Evolutionary conservation across 92 coral and sea anemone genomes (phyloP).

Genomic region (Montipora capitata): DNA sequence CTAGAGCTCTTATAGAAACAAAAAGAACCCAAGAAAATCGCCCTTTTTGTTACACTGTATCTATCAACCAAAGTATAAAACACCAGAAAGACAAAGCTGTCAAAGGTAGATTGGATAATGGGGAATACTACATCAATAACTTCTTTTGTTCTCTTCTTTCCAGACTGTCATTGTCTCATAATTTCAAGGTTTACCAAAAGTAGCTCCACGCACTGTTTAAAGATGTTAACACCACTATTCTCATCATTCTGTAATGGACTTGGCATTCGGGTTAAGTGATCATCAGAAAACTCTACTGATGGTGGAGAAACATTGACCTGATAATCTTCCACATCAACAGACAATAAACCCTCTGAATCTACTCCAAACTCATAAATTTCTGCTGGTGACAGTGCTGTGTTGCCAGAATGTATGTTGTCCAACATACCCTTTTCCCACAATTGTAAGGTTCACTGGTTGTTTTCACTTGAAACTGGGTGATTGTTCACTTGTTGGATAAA

Average conservation of each 20-base stretch:
- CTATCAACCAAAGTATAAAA: too few relatives aligned
- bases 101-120: too few relatives aligned
- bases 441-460: constrained; percentile 38
- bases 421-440: constrained; percentile 40
- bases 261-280: constrained; percentile 25
- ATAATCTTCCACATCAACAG: constrained; percentile 42
- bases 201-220: constrained; percentile 5
- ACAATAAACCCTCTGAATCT: constrained; percentile 16
- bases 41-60: too few relatives aligned
- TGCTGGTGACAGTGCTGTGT: constrained; percentile 21
- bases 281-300: constrained; percentile 7
- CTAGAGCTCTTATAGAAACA: too few relatives aligned
- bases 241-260: too few relatives aligned
- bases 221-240: too few relatives aligned
- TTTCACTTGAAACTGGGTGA: constrained; percentile 58
- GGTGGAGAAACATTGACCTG: constrained; percentile 38
- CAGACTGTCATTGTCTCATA: too few relatives aligned
- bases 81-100: too few relatives aligned
- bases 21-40: too few relatives aligned
- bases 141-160: too few relatives aligned
- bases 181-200: too few relatives aligned
- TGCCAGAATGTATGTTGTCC: constrained; percentile 40
- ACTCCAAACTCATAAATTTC: constrained; percentile 33
- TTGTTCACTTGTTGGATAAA: constrained; percentile 36
- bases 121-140: too few relatives aligned